A percentile compares a stretch with the other conserved stretches of the same genome.
phyloP scores from a whole-genome alignment of 2,113 vertebrate genomes.

The Lepidothrix coronata region DNA sequence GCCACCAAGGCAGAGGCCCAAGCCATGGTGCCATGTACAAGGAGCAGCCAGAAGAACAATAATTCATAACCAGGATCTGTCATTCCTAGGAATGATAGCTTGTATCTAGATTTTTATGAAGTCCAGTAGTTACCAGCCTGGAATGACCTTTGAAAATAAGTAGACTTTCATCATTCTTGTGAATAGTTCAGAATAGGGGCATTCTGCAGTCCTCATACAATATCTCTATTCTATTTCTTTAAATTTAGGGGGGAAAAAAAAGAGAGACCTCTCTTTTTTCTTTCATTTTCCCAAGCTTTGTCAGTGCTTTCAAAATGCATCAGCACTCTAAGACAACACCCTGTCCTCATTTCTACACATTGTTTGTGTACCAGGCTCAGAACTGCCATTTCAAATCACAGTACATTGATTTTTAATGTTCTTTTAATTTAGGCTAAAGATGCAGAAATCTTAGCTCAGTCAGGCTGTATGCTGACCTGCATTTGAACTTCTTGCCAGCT shows the following conservation, averaged over 20 bases:
- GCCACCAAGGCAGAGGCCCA: neutral
- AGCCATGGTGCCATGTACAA: neutral
- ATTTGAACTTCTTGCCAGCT: constrained; percentile 76
- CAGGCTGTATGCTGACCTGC: constrained; percentile 70
- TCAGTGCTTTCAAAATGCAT: constrained; percentile 74
- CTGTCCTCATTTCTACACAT: constrained; percentile 66
- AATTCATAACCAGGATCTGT: neutral
- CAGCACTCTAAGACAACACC: constrained; percentile 67
- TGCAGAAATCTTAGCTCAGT: constrained; percentile 69
- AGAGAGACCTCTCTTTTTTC: neutral
- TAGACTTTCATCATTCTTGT: neutral
- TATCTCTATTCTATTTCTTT: neutral
- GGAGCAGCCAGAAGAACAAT: neutral
- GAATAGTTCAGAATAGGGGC: constrained; percentile 44
- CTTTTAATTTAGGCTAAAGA: constrained; percentile 74
- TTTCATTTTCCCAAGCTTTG: constrained; percentile 59
- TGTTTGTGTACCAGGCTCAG: constrained; percentile 68
- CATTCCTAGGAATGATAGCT: neutral
- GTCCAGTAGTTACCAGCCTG: neutral
- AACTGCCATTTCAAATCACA: constrained; percentile 77
- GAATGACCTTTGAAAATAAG: constrained; percentile 3
- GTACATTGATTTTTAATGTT: constrained; percentile 72
- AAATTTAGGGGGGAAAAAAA: neutral
- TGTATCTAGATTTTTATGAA: neutral
- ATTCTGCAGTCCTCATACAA: neutral